phyloP scores from a whole-genome alignment of 1,140 invertebrate genomes.

The Bombus ignitus region DNA sequence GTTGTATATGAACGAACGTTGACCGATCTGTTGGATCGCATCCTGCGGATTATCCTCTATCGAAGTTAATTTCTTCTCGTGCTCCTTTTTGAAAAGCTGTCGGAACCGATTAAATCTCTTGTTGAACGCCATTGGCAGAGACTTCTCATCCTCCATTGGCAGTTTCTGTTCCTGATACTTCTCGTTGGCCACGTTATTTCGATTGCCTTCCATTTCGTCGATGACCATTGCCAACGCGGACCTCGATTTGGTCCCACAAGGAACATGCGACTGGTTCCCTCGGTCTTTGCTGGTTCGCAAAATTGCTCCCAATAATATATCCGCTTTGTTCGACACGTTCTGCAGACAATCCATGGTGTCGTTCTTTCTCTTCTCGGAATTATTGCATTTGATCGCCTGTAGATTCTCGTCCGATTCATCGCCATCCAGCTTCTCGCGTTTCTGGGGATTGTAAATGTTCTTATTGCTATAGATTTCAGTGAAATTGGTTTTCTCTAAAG shows the following conservation, averaged over 20 bases:
- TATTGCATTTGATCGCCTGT: slow-evolving; percentile 28
- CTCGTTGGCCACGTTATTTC: slow-evolving; percentile 39
- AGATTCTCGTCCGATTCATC: slow-evolving; percentile 10
- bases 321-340: slow-evolving; percentile 81
- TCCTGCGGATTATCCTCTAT: slow-evolving; percentile 28
- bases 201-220: slow-evolving; percentile 38
- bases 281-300: slow-evolving; percentile 77
- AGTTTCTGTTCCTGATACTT: slow-evolving; percentile 33
- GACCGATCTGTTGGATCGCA: neutral
- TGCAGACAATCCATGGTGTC: slow-evolving; percentile 60
- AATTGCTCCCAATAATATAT: slow-evolving; percentile 83
- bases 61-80: slow-evolving; percentile 59
- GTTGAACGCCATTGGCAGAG: slow-evolving; percentile 72
- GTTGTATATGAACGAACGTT: slow-evolving; percentile 36
- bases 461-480: slow-evolving; percentile 57
- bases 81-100: slow-evolving; percentile 77
- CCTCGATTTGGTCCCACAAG: slow-evolving; percentile 67
- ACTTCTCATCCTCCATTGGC: slow-evolving; percentile 72
- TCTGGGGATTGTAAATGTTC: slow-evolving; percentile 57
- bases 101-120: slow-evolving; percentile 74
- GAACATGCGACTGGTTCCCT: slow-evolving; percentile 60
- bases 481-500: slow-evolving; percentile 40
- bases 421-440: slow-evolving; percentile 48
- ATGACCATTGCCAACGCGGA: slow-evolving; percentile 21
- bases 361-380: slow-evolving; percentile 15